A percentile compares a stretch with the other conserved stretches of the same genome.
phyloP scores from a whole-genome alignment of 2,113 vertebrate species.

The Chlorocebus sabaeus region DNA sequence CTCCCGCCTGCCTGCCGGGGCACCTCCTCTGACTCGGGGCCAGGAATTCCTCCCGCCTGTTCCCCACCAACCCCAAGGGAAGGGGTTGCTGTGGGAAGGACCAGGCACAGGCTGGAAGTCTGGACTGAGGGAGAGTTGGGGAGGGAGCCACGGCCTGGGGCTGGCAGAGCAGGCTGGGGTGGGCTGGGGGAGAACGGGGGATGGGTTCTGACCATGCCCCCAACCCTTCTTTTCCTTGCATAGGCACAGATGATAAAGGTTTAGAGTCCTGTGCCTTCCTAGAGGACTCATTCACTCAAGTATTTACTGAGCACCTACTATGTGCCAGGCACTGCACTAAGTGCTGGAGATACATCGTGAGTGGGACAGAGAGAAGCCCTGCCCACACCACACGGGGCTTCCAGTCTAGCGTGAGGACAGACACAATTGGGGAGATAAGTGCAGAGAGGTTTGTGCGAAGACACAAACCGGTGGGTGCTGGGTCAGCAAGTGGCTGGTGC shows the following conservation, averaged over 20 bases:
- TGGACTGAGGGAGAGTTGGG: neutral
- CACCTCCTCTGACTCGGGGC: conserved; percentile 75
- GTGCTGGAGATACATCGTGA: neutral
- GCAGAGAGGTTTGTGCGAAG: neutral
- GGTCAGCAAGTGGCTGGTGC: neutral
- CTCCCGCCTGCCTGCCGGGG: conserved; percentile 72
- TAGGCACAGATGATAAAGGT: accelerated
- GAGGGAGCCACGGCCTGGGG: neutral
- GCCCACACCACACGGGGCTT: neutral
- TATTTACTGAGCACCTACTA: neutral
- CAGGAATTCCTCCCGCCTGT: conserved; percentile 72
- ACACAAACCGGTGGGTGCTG: neutral
- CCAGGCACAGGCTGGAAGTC: neutral
- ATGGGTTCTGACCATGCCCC: neutral
- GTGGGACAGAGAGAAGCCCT: neutral
- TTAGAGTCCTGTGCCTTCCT: neutral
- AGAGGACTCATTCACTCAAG: neutral
- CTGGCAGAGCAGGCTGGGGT: neutral
- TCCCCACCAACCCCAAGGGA: conserved; percentile 56
- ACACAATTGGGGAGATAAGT: accelerated
- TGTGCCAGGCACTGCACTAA: neutral
- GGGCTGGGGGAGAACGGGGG: too few species aligned
- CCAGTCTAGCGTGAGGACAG: neutral
- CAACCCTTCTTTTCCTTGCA: neutral
- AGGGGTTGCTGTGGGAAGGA: neutral